Conservation (phyloP, 2,888 invertebrate species). For the Eristalis pertinax region DNA sequence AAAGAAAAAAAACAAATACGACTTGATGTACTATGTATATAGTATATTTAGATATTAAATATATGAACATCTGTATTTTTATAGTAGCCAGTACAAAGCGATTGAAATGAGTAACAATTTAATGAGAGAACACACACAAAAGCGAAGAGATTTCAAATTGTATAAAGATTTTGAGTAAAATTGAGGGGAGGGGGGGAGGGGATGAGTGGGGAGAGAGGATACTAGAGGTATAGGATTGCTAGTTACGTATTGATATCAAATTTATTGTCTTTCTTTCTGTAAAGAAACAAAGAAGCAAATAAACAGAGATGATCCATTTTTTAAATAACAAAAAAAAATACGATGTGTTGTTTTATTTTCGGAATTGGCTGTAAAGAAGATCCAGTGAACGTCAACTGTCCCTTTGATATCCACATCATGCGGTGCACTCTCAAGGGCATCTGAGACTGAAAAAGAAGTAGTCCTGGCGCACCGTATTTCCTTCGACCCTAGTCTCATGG, state of each 20-base stretch:
- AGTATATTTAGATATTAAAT: constrained; percentile 69
- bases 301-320: constrained; percentile 63
- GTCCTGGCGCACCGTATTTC: no score
- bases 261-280: constrained; percentile 61
- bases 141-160: constrained; percentile 8
- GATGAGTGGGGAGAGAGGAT: not conserved
- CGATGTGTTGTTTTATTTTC: constrained; percentile 18
- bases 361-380: not conserved
- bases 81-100: constrained; percentile 71
- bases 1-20: constrained; percentile 42
- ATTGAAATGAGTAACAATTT: constrained; percentile 23
- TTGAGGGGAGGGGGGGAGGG: no score
- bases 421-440: no score
- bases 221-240: constrained; percentile 24
- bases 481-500: no score
- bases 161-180: not conserved
- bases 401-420: no score
- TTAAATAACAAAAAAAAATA: constrained; percentile 52
- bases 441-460: no score
- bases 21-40: constrained; percentile 46
- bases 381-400: no score
- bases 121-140: constrained; percentile 14
- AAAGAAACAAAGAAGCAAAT: constrained; percentile 54
- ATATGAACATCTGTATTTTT: constrained; percentile 73
- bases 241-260: constrained; percentile 52